phyloP scores from a whole-genome alignment of 2,797 vertebrate species.

The Rhinella marina region DNA sequence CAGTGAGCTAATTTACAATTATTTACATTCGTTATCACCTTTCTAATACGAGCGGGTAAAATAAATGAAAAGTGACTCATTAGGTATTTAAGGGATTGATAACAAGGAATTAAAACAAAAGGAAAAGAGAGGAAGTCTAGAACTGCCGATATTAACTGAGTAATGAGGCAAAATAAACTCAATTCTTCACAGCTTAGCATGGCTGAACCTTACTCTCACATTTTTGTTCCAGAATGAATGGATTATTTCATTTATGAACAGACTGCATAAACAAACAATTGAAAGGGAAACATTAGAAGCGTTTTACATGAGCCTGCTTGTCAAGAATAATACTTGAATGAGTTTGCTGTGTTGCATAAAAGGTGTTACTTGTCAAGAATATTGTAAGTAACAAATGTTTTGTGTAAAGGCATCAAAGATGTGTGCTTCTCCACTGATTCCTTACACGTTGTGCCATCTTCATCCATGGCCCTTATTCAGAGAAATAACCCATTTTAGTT shows the following conservation, averaged over 20 bases:
- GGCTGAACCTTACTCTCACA: neutral
- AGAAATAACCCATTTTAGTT: too few relatives aligned
- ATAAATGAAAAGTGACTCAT: neutral
- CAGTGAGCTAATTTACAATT: neutral
- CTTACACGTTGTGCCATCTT: too few relatives aligned
- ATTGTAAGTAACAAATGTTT: neutral
- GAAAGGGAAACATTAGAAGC: neutral
- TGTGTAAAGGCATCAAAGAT: neutral
- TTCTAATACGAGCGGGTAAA: neutral
- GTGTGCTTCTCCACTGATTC: neutral
- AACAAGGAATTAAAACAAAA: neutral
- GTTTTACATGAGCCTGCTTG: neutral
- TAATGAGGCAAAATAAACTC: conserved; percentile 13
- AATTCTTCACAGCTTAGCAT: neutral
- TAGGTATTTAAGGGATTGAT: neutral
- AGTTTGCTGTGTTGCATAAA: neutral
- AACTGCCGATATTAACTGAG: neutral
- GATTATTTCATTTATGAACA: conserved; percentile 3
- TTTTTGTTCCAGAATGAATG: neutral
- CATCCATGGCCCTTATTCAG: too few relatives aligned
- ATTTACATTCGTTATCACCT: neutral
- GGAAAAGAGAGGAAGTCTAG: neutral
- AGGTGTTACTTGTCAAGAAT: neutral
- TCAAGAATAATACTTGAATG: neutral
- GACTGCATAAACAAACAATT: neutral